These are phyloP conservation scores for Propithecus perrieri DNA, from an alignment of 2,797 vertebrate genomes.

Conservation along the genomic window DNA sequence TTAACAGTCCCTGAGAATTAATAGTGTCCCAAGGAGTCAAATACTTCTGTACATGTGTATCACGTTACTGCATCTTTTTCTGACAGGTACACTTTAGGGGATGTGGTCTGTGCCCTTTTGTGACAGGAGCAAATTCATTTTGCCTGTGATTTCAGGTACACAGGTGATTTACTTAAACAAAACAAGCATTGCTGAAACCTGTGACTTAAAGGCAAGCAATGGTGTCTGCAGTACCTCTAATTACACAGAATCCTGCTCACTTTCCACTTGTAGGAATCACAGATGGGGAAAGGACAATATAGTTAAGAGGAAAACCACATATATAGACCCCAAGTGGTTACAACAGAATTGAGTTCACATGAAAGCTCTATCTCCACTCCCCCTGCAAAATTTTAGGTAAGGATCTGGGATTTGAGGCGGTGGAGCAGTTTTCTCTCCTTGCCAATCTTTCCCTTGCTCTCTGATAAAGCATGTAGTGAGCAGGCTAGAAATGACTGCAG, in stretches of 20 bases:
- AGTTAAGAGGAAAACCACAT: not conserved
- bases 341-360: not conserved
- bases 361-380: not conserved
- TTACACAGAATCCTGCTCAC: not conserved
- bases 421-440: not conserved
- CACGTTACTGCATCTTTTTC: not conserved
- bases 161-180: not conserved
- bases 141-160: not conserved
- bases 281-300: not conserved
- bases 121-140: not conserved
- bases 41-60: not conserved
- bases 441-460: not conserved
- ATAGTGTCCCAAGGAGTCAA: not conserved
- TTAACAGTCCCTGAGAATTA: not conserved
- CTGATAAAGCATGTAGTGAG: not conserved
- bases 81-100: not conserved
- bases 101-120: not conserved
- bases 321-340: not conserved
- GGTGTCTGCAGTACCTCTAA: not conserved
- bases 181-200: not conserved
- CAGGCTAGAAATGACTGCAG: not conserved
- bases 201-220: not conserved
- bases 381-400: not conserved
- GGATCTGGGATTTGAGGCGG: not conserved
- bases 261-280: not conserved